Evolutionary conservation across 2,888 invertebrate genomes (phyloP).

Genomic region (Drosophila yooni): DNA sequence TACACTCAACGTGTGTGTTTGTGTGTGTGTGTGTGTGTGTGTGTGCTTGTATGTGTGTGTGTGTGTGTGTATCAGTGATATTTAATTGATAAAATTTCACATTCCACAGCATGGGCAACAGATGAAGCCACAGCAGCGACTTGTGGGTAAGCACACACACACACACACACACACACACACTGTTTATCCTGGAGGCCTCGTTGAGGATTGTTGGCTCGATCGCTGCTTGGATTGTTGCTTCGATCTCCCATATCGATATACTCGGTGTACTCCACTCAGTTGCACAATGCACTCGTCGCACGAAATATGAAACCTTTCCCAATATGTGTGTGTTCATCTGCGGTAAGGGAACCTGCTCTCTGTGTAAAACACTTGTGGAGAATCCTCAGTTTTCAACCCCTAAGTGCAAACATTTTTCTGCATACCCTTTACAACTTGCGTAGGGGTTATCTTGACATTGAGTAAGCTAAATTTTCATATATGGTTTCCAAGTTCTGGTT

Average conservation of each 20-base stretch:
- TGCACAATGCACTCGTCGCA: constrained; percentile 69
- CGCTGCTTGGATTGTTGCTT: constrained; percentile 10
- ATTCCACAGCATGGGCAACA: constrained; percentile 54
- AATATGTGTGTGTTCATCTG: constrained; percentile 36
- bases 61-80: constrained; percentile 34
- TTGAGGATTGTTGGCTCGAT: constrained; percentile 50
- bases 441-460: not conserved
- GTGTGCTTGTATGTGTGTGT: not conserved
- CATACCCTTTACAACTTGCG: not conserved
- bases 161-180: not conserved
- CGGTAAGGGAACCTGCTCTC: constrained; percentile 61
- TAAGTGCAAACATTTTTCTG: constrained; percentile 51
- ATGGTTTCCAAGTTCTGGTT: not conserved
- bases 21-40: constrained; percentile 2
- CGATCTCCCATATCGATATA: constrained; percentile 60
- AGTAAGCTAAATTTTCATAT: not conserved
- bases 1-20: constrained; percentile 3
- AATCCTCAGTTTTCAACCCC: constrained; percentile 62
- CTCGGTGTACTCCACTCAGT: constrained; percentile 43
- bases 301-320: constrained; percentile 81
- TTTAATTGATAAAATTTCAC: constrained; percentile 79
- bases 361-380: constrained; percentile 58
- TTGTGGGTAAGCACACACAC: constrained; percentile 12
- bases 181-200: constrained; percentile 61
- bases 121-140: constrained; percentile 4